Base-by-base conservation (phyloP, 2,113 vertebrate genomes). In the Leiothrix lutea region DNA sequence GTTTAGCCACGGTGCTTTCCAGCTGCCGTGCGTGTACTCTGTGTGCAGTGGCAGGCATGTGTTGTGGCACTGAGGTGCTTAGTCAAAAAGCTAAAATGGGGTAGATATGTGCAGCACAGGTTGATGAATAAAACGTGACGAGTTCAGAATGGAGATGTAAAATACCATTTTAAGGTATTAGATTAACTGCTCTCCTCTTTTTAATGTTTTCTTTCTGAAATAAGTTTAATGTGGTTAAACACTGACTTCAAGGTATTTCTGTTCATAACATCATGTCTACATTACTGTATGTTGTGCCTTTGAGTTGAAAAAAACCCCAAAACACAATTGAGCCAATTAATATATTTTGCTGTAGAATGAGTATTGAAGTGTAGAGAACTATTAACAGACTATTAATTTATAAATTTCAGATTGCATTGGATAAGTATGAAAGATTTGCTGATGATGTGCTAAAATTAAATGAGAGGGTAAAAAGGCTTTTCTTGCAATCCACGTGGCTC, bases 401-500 rank as follows among this genome's bases (percentile, higher is more conserved):
- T 29, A 82, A 26, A 61, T 64, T 90, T 86, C 35, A 81, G 26
- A 15, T 48, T 64, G 12, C 29, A 28, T 86, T 80, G 80, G 47
- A 47, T 66, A 73, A 82, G 53, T 40, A 25, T 4, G 50, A 61
- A 70, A 44, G 14, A 33, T 33, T 28, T 71, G 12, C 24, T 82
- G 24, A 38, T 85, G 33, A 47, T 69, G 75, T 92, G 44, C 23
- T 77, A 21, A n/a, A 45, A 64, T 15, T 9, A 66, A 62, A 35
- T 25, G 16, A 80, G 47, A 64, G 44, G 71, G 22, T 80, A 77
- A 86, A 80, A 95, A 92, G 81, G 79, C 79, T 87, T 89, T 88
- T 66, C 58, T 86, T 92, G 93, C 92, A 95, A 69, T 91, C 87
- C 79, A 70, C 54, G 0, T 62, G 44, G 35, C 70, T 94, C 44